phyloP scores from a whole-genome alignment of 2,797 vertebrate genomes.

The Potorous gilbertii region DNA sequence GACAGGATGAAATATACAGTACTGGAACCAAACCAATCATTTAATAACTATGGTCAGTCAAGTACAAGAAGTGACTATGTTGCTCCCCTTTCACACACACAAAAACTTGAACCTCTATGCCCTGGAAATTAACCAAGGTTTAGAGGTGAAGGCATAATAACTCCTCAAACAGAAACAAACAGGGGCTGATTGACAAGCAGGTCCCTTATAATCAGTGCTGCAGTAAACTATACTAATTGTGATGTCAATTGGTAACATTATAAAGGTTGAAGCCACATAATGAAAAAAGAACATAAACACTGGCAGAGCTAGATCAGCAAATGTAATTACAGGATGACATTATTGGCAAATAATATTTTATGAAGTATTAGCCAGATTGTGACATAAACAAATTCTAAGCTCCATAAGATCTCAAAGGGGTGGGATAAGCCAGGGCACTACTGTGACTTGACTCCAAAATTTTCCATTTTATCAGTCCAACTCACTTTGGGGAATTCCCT shows the following conservation, averaged over 20 bases:
- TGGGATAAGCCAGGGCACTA: not conserved
- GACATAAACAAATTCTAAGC: slow-evolving; percentile 55
- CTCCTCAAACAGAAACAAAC: slow-evolving; percentile 71
- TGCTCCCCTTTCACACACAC: not conserved
- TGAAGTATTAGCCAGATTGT: slow-evolving; percentile 65
- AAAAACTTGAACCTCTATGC: slow-evolving; percentile 53
- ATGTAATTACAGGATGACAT: slow-evolving; percentile 80
- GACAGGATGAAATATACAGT: not conserved
- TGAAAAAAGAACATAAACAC: slow-evolving; percentile 75
- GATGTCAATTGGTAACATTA: slow-evolving; percentile 78
- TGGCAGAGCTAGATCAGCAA: slow-evolving; percentile 74
- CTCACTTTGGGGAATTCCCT: not conserved
- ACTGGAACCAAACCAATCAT: slow-evolving; percentile 47
- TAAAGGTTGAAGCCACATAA: slow-evolving; percentile 77
- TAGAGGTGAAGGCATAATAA: slow-evolving; percentile 74
- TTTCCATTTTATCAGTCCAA: not conserved
- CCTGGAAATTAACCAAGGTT: slow-evolving; percentile 73
- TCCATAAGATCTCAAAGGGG: slow-evolving; percentile 38
- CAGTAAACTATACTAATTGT: slow-evolving; percentile 82
- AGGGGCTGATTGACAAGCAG: slow-evolving; percentile 81
- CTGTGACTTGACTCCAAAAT: not conserved
- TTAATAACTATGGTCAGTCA: slow-evolving; percentile 51
- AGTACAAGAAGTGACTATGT: slow-evolving; percentile 48
- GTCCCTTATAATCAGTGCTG: slow-evolving; percentile 79
- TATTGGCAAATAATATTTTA: slow-evolving; percentile 81